These are phyloP conservation scores for Plumapathes pennacea DNA, from an alignment of 92 coral and sea anemone genomes.

Conservation along the genomic window DNA sequence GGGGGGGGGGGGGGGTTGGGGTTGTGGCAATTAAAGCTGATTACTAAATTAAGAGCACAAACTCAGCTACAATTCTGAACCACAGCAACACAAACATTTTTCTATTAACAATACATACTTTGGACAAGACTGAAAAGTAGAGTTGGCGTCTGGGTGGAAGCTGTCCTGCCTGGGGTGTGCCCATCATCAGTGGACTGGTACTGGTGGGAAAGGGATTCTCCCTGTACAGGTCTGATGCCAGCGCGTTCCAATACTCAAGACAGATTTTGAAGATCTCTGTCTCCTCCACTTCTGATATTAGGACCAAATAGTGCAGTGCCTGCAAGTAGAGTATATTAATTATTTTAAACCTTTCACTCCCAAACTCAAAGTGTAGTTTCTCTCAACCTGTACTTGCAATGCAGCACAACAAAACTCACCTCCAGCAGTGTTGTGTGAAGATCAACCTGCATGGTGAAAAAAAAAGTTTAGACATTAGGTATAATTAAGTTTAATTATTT, in stretches of 20 bases:
- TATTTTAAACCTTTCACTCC: too few species aligned
- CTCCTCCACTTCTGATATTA: constrained; percentile 97
- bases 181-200: constrained; percentile 83
- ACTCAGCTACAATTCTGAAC: too few species aligned
- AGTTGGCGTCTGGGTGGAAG: constrained; percentile 94
- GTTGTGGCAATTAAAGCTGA: too few species aligned
- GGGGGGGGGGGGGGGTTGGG: too few species aligned
- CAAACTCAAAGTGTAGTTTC: too few species aligned
- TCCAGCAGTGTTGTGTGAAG: constrained; percentile 89
- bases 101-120: too few species aligned
- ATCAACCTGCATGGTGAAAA: constrained; percentile 92
- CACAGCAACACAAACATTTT: too few species aligned
- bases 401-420: constrained; percentile 41
- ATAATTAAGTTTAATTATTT: not conserved
- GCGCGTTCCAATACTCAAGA: constrained; percentile 93
- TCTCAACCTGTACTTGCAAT: not conserved
- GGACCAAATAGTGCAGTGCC: constrained; percentile 97
- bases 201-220: constrained; percentile 98
- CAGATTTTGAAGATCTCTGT: constrained; percentile 98
- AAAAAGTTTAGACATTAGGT: constrained; percentile 3
- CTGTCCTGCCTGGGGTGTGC: constrained; percentile 79
- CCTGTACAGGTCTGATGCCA: constrained; percentile 91
- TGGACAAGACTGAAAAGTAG: constrained; percentile 86
- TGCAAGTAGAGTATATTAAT: constrained; percentile 8
- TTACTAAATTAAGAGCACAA: too few species aligned